Conservation (phyloP, 2,113 vertebrate genomes). For the Potamarius usumacintae region DNA sequence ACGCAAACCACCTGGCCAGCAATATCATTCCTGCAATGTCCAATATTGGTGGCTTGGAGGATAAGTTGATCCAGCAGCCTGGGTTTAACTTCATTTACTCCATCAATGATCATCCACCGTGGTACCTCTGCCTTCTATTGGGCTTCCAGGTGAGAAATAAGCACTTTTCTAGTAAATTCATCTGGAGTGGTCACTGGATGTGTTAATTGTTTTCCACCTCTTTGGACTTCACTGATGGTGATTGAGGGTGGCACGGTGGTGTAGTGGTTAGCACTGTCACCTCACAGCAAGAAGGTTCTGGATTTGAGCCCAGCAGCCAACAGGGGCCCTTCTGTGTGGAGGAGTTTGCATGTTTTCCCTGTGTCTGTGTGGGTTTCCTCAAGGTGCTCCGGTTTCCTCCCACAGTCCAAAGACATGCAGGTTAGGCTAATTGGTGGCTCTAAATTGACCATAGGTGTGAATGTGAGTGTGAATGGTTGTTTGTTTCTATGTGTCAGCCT, state of each 20-base stretch:
- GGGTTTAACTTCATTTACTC: conserved; percentile 67
- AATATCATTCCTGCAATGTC: conserved; percentile 41
- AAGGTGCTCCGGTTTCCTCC: no score
- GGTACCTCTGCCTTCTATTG: conserved; percentile 78
- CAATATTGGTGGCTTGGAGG: conserved; percentile 45
- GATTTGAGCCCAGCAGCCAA: no score
- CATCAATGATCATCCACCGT: conserved; percentile 73
- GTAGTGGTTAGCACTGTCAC: no score
- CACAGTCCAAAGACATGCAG: no score
- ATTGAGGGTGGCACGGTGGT: background rate
- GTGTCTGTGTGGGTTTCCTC: no score
- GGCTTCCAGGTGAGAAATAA: conserved; percentile 70
- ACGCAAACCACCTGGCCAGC: conserved; percentile 53
- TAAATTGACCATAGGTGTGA: no score
- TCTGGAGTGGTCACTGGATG: background rate
- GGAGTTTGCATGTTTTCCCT: no score
- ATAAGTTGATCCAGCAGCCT: conserved; percentile 17
- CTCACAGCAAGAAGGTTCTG: no score
- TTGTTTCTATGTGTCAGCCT: no score
- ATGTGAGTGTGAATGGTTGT: no score
- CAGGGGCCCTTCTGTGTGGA: no score
- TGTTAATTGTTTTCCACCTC: background rate
- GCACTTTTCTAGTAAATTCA: background rate
- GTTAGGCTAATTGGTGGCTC: no score
- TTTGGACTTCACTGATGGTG: background rate